A percentile compares a stretch with the other conserved stretches of the same genome.
phyloP scores from a whole-genome alignment of 2,797 vertebrate species.

The Onychomys torridus region DNA sequence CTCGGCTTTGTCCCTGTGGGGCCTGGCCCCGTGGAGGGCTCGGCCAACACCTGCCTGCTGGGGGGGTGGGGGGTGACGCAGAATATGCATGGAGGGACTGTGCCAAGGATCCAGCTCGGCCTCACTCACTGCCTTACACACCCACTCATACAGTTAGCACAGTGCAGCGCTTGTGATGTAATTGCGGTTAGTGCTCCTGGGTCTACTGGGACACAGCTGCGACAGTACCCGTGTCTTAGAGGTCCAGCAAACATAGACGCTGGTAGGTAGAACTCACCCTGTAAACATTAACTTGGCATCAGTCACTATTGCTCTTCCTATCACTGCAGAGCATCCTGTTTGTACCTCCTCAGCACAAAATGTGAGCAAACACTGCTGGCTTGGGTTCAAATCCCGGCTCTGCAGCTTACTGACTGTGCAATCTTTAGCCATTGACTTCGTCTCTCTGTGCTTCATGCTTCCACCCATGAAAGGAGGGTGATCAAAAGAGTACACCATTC shows the following conservation, averaged over 20 bases:
- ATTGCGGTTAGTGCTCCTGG: neutral
- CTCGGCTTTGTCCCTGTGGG: constrained; percentile 78
- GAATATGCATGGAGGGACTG: neutral
- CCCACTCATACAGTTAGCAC: neutral
- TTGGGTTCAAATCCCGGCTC: neutral
- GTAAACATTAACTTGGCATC: neutral
- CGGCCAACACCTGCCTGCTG: constrained; percentile 79
- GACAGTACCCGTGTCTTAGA: neutral
- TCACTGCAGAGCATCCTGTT: neutral
- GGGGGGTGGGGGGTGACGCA: neutral
- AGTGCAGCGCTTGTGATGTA: neutral
- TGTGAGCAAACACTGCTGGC: neutral
- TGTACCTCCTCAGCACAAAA: neutral
- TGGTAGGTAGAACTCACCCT: neutral
- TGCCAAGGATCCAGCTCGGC: neutral
- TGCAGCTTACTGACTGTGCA: neutral
- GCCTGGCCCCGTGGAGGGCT: constrained; percentile 76
- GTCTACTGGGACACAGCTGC: neutral
- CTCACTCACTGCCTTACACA: neutral
- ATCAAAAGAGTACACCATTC: neutral
- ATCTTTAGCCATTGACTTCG: neutral
- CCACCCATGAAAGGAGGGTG: neutral
- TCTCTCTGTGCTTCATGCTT: neutral
- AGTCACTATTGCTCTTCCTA: neutral
- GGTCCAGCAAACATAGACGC: neutral